These are phyloP conservation scores for Siniperca scherzeri DNA, from an alignment of 2,797 vertebrate genomes.

Conservation along the genomic window DNA sequence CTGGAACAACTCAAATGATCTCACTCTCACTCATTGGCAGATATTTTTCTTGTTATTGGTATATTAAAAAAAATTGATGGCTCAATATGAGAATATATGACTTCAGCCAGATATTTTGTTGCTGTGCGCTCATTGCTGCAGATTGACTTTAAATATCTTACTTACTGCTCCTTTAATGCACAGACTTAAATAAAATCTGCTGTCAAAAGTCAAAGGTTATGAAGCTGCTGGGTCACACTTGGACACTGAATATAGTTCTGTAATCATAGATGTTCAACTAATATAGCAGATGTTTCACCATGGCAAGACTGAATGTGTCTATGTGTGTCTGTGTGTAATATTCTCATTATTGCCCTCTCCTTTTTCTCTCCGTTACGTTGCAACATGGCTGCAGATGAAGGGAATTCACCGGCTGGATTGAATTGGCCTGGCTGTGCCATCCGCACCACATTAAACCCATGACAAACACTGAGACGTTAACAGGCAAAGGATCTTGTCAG, in stretches of 20 bases:
- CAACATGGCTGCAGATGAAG: slow-evolving; percentile 64
- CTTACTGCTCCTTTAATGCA: slow-evolving; percentile 3
- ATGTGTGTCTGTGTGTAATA: slow-evolving; percentile 49
- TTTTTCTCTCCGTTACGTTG: slow-evolving; percentile 23
- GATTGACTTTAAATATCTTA: background rate
- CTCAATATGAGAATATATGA: background rate
- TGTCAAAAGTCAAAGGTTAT: slow-evolving; percentile 45
- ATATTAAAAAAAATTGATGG: background rate
- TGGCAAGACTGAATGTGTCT: slow-evolving; percentile 27
- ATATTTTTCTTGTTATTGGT: background rate
- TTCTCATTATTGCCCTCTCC: slow-evolving; percentile 31
- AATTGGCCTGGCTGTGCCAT: slow-evolving; percentile 24
- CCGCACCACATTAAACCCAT: slow-evolving; percentile 54
- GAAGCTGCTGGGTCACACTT: slow-evolving; percentile 40
- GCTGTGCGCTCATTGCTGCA: background rate
- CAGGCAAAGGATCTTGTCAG: slow-evolving; percentile 52
- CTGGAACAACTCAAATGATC: slow-evolving; percentile 25
- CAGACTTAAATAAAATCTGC: slow-evolving; percentile 5
- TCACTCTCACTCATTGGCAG: background rate
- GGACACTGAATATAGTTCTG: slow-evolving; percentile 46
- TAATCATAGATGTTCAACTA: slow-evolving; percentile 56
- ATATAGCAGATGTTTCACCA: slow-evolving; percentile 57
- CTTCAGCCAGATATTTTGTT: background rate
- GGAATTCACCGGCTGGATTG: slow-evolving; percentile 18
- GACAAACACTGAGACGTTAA: slow-evolving; percentile 54